Conservation (phyloP, 2,888 invertebrate genomes). For the Carabus problematicus region DNA sequence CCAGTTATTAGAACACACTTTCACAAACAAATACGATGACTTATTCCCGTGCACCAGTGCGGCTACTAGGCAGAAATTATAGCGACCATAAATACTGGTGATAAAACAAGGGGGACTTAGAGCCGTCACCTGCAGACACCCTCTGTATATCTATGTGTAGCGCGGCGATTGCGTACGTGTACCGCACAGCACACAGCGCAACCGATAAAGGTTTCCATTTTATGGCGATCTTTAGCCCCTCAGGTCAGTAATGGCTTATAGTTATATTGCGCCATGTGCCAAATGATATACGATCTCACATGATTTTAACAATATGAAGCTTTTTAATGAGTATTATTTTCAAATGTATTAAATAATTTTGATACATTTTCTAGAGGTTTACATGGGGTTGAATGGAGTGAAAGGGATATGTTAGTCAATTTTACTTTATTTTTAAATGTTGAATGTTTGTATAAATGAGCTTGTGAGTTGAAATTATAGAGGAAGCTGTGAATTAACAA, state of each 20-base stretch:
- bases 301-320: not conserved
- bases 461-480: too few relatives aligned
- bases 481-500: too few relatives aligned
- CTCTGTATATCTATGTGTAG: not conserved
- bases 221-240: conserved; percentile 1
- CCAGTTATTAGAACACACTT: too few relatives aligned
- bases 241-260: not conserved
- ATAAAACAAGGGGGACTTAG: conserved; percentile 14
- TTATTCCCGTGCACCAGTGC: too few relatives aligned
- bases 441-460: too few relatives aligned
- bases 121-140: conserved; percentile 18
- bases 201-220: not conserved
- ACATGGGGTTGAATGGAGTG: too few relatives aligned
- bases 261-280: not conserved
- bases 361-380: too few relatives aligned
- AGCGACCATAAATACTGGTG: conserved; percentile 17
- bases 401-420: too few relatives aligned
- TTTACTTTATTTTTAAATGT: too few relatives aligned
- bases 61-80: conserved; percentile 11
- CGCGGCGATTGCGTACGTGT: not conserved
- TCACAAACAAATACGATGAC: too few relatives aligned
- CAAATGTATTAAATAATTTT: too few relatives aligned
- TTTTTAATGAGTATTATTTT: not conserved
- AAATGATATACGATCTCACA: not conserved
- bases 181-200: not conserved